phyloP scores from a whole-genome alignment of 2,113 vertebrate species.

The Etia nguti region DNA sequence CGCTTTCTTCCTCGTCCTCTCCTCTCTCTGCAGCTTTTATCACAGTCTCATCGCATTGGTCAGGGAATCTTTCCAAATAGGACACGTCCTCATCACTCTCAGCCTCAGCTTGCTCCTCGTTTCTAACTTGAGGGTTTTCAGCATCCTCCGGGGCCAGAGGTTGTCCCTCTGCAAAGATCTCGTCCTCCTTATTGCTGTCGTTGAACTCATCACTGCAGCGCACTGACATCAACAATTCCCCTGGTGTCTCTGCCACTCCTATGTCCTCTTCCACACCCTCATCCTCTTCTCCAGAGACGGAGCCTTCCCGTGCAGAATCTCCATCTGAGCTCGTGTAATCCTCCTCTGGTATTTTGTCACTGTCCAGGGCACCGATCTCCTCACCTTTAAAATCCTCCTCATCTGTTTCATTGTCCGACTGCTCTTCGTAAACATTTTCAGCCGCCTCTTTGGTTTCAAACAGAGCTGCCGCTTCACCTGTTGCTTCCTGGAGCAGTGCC shows the following conservation, averaged over 20 bases:
- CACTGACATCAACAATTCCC: slow-evolving; percentile 2
- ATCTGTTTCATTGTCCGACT: background rate
- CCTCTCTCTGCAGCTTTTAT: background rate
- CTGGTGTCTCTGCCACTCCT: background rate
- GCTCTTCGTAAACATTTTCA: background rate
- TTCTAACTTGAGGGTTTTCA: slow-evolving; percentile 36
- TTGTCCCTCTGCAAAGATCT: slow-evolving; percentile 23
- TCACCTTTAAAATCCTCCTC: background rate
- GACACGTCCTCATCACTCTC: slow-evolving; percentile 21
- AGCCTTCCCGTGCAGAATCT: slow-evolving; percentile 11
- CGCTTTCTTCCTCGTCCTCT: background rate
- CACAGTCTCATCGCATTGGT: background rate
- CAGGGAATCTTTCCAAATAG: slow-evolving; percentile 35
- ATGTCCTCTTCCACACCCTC: slow-evolving; percentile 11
- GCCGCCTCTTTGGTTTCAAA: background rate
- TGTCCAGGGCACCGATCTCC: background rate
- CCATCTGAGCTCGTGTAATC: slow-evolving; percentile 28
- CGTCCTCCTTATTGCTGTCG: slow-evolving; percentile 27
- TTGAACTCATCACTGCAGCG: background rate
- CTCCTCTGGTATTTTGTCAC: background rate
- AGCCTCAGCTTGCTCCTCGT: slow-evolving; percentile 21
- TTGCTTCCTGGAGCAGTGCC: slow-evolving; percentile 25
- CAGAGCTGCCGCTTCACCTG: background rate
- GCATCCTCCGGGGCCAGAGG: slow-evolving; percentile 6
- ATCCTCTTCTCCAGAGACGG: slow-evolving; percentile 13